Base-by-base conservation (phyloP, 2,113 vertebrate genomes). In the Lota lota region DNA sequence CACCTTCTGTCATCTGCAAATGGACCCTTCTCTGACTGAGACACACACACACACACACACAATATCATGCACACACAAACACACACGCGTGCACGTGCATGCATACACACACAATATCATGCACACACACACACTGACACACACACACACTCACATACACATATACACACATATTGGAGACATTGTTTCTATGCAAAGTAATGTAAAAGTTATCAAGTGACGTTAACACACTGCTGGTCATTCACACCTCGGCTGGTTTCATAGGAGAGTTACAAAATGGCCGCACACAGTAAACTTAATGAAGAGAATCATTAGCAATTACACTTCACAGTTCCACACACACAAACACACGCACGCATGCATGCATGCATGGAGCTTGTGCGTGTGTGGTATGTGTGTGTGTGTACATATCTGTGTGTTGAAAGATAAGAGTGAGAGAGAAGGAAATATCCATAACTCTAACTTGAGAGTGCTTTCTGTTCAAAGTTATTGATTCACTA, bases 401-500 rank as follows among this genome's bases (percentile, higher is more conserved):
- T 58, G 61, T 63, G 16, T 63, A n/a, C 19, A 19, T 19, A 19
- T 59, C n/a, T 59, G 57, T 21, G 57, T 59, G 57, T 20, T 19
- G 51, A 53, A 17, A 53, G 51, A 53, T 3, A 53, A 73, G 1
- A 66, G 74, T 2, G 51, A 53, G 51, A 53, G 3, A 53, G 51
- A 7, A 33, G 22, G 15, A 10, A 64, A 64, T 64, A 81, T 77
- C 68, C 68, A 75, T 80, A 75, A 51, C 63, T 66, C 64, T 66
- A 79, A 66, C 78, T 47, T 60, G 70, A 68, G 80, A 70, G 74
- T 40, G 15, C 65, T 74, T 78, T 73, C 75, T 0, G 75, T 77
- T 83, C 81, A 85, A 79, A 83, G 83, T 15, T 83, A 85, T 87
- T 16, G 85, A 87, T 83, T 77, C 2, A 11, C 0, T 54, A 54